These are phyloP conservation scores for Pristionchus japonicus DNA, from an alignment of 2,888 invertebrate genomes.

Conservation along the genomic window DNA sequence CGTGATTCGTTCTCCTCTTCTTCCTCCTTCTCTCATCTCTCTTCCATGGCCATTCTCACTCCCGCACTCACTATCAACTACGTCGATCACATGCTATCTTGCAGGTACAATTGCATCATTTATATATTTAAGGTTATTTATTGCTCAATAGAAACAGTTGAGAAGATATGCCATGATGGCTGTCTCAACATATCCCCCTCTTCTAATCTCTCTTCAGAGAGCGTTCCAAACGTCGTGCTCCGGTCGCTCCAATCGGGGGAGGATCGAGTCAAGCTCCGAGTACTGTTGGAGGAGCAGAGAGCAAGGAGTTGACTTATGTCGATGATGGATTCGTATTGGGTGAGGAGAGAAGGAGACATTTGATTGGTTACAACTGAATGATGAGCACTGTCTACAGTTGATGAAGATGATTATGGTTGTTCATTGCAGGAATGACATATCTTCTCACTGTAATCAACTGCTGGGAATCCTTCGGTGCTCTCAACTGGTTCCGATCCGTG, in stretches of 20 bases:
- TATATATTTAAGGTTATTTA: neutral
- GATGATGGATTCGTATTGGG: constrained; percentile 99
- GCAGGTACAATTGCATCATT: constrained; percentile 72
- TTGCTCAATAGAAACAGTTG: no score
- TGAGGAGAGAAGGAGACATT: constrained; percentile 61
- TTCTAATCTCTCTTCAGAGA: no score
- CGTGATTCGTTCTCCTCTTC: constrained; percentile 37
- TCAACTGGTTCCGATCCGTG: constrained; percentile 93
- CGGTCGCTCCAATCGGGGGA: constrained; percentile 33
- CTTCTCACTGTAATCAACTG: constrained; percentile 91
- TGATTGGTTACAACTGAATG: no score
- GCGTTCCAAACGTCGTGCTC: constrained; percentile 40
- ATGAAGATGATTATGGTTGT: no score
- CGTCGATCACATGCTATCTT: constrained; percentile 90
- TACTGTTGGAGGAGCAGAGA: constrained; percentile 39
- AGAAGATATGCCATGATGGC: no score
- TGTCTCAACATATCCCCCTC: no score
- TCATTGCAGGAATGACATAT: constrained; percentile 84
- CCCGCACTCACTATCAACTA: constrained; percentile 85
- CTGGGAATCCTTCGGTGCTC: constrained; percentile 87
- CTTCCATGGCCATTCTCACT: constrained; percentile 33
- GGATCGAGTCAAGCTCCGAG: constrained; percentile 41
- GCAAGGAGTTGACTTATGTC: constrained; percentile 88
- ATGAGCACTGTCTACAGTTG: no score
- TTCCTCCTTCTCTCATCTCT: constrained; percentile 39